These are phyloP conservation scores for Cataglyphis hispanica DNA, from an alignment of 1,140 invertebrate genomes.

Conservation along the genomic window DNA sequence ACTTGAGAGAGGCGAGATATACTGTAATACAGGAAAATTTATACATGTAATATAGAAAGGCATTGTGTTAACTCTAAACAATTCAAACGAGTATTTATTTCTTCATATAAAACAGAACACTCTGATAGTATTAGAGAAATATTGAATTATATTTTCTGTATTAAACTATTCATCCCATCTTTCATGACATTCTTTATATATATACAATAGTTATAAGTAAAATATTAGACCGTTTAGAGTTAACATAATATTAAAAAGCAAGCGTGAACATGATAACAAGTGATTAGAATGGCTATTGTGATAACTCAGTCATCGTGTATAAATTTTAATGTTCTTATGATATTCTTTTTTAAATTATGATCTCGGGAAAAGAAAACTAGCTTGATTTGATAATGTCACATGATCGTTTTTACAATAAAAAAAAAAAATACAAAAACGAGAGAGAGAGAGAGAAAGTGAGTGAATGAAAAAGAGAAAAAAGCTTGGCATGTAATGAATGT, in stretches of 20 bases:
- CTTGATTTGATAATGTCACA: constrained; percentile 3
- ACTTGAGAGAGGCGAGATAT: constrained; percentile 21
- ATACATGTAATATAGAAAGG: constrained; percentile 31
- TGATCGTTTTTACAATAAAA: constrained; percentile 1
- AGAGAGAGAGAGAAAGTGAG: neutral
- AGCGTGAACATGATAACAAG: neutral
- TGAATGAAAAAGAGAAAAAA: neutral
- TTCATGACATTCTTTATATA: constrained; percentile 10
- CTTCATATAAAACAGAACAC: constrained; percentile 34
- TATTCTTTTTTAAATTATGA: constrained; percentile 17
- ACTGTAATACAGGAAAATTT: constrained; percentile 40
- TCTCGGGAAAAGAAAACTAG: constrained; percentile 26
- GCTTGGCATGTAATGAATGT: constrained; percentile 56
- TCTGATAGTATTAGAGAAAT: neutral
- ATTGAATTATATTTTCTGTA: constrained; percentile 15
- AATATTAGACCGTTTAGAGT: constrained; percentile 9
- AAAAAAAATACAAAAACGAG: constrained; percentile 18
- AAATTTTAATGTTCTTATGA: constrained; percentile 5
- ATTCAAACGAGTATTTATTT: neutral
- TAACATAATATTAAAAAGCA: constrained; percentile 22
- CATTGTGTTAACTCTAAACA: constrained; percentile 1
- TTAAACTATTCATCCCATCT: neutral
- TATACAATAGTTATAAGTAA: neutral
- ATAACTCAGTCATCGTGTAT: constrained; percentile 4
- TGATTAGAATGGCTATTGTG: neutral